Percentiles rank a stretch among this genome's conserved stretches.
Evolutionary conservation across 2,797 vertebrate genomes (phyloP).

Genomic region (Gadopsis marmoratus): DNA sequence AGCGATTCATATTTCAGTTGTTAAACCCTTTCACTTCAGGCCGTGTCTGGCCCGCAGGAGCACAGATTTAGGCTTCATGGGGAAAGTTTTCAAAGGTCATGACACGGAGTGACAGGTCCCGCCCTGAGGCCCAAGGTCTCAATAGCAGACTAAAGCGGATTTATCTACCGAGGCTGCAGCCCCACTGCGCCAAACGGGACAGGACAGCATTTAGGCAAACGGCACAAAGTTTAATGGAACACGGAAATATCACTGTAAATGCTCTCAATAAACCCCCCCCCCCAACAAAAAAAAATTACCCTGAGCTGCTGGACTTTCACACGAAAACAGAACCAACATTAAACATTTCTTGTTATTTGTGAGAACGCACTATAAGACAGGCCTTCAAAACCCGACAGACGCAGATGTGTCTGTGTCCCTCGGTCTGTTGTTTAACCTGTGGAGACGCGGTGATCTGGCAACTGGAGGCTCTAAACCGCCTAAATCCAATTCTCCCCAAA

Average conservation of each 20-base stretch:
- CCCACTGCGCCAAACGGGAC: slow-evolving; percentile 11
- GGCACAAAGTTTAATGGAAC: background rate
- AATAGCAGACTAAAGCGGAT: slow-evolving; percentile 67
- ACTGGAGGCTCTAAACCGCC: background rate
- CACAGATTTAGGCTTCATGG: slow-evolving; percentile 62
- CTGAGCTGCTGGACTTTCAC: background rate
- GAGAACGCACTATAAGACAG: background rate
- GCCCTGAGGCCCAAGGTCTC: slow-evolving; percentile 85
- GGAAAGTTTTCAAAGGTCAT: slow-evolving; percentile 86
- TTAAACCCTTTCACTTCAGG: background rate
- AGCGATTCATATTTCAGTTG: slow-evolving; percentile 1
- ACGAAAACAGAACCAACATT: background rate
- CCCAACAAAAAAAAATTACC: no score
- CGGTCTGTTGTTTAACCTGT: background rate
- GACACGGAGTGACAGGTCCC: slow-evolving; percentile 83
- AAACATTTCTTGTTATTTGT: background rate
- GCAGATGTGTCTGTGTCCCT: background rate
- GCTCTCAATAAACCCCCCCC: background rate
- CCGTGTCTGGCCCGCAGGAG: slow-evolving; percentile 14
- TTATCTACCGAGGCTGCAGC: slow-evolving; percentile 58
- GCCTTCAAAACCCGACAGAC: background rate
- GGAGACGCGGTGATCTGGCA: slow-evolving; percentile 10
- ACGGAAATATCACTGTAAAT: background rate
- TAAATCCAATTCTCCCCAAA: background rate
- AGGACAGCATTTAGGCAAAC: slow-evolving; percentile 5